A percentile compares a stretch with the other conserved stretches of the same genome.
These are phyloP conservation scores for Ophioderma brevispina DNA, from an alignment of 35 echinoderm and acorn worm species.

Conservation along the genomic window DNA sequence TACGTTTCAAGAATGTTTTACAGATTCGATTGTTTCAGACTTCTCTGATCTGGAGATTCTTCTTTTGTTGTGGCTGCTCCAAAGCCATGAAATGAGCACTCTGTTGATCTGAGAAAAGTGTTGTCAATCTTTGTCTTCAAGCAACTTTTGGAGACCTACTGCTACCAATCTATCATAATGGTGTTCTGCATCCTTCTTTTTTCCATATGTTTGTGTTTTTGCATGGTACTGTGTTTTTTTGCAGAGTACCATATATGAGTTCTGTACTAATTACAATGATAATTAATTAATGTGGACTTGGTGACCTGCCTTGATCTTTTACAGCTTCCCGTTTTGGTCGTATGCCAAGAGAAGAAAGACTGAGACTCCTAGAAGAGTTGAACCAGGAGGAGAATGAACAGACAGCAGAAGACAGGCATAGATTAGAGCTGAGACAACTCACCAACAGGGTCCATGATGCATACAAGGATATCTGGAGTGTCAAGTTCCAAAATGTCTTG, in stretches of 20 bases:
- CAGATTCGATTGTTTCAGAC: too few species aligned
- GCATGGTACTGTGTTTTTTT: background rate
- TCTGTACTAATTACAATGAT: background rate
- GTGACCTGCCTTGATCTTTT: too few species aligned
- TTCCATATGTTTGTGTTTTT: background rate
- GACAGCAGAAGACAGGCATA: constrained; percentile 86
- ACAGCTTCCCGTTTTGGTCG: constrained; percentile 97
- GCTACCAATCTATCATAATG: too few species aligned
- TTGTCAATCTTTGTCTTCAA: too few species aligned
- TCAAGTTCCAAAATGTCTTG: constrained; percentile 62
- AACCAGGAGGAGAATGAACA: constrained; percentile 85
- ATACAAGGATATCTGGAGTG: constrained; percentile 88
- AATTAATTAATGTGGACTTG: too few species aligned
- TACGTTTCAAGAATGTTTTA: too few species aligned
- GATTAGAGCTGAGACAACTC: constrained; percentile 80
- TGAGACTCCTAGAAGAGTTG: constrained; percentile 81
- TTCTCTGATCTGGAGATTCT: too few species aligned
- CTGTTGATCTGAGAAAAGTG: too few species aligned
- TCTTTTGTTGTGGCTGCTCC: too few species aligned
- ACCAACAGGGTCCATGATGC: constrained; percentile 87
- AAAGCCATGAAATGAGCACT: too few species aligned
- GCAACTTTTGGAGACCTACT: too few species aligned
- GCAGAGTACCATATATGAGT: background rate
- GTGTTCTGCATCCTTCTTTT: background rate
- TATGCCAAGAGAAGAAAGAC: constrained; percentile 94